Evolutionary conservation across 2,797 vertebrate species (phyloP), one percentile per base, ranked within the genome.

Genomic region (Steatocranus sp.): DNA sequence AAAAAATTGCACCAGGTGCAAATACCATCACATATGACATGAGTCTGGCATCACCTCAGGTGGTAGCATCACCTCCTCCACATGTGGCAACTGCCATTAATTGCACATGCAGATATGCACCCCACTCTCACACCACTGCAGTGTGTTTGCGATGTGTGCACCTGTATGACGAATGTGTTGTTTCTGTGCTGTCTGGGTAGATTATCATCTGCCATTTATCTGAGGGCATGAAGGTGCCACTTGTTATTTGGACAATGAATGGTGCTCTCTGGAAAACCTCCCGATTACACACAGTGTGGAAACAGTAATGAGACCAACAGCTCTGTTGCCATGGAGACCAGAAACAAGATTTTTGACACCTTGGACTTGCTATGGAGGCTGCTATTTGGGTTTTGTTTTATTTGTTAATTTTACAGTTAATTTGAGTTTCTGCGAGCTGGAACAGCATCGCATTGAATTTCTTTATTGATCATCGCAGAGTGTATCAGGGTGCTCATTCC

Each of bases 271-370:
- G 92, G 94, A 94, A 95, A 92, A 91, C 89, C 93, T 94, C 88
- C 92, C 90, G 90, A 95, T 95, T 94, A 95, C 94, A 94, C 91
- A 87, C 90, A 91, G 91, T 91, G 90, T 90, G 90, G 84, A 94
- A 93, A 92, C 94, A 79, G 87, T 95, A 96, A 96, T 93, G 93
- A 95, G 94, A 95, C 94, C 94, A 96, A 95, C 87, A 85, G 86
- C 91, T 84, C 89, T 89, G 96, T 96, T 97, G 93, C 95, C 92
- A 96, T 96, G 94, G 96, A 92, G 89, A 97, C 96, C 76, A 73
- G 79, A 89, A 89, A 91, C 83, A 86, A 87, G 92, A 91, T 90
- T 91, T 90, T 87, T 89, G 84, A 96, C 93, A 95, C 89, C 86
- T 93, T 88, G 90, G 91, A 93, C 90, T 91, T 80, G 53, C 46